Percentiles rank a stretch among this genome's conserved stretches.
phyloP scores from a whole-genome alignment of 1,140 invertebrate species.

The Gryllus bimaculatus region DNA sequence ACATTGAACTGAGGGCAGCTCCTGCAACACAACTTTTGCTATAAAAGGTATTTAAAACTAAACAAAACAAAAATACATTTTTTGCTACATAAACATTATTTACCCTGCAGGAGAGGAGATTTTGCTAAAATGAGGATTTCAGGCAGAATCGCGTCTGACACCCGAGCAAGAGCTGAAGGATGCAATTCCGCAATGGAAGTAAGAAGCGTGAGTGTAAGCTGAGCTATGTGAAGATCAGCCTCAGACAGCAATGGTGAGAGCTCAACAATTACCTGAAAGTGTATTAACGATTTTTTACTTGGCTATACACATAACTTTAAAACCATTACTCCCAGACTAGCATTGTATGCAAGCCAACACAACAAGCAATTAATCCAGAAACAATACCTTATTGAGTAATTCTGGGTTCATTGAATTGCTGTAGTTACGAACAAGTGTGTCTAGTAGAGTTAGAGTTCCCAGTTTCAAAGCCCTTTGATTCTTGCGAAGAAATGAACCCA shows the following conservation, averaged over 20 bases:
- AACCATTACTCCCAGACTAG: neutral
- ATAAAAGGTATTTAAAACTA: neutral
- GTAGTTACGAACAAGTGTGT: constrained; percentile 83
- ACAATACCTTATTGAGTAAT: constrained; percentile 58
- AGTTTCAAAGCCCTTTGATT: constrained; percentile 94
- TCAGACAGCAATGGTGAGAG: constrained; percentile 85
- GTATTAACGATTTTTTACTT: constrained; percentile 11
- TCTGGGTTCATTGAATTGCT: constrained; percentile 56
- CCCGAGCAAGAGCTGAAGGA: constrained; percentile 54
- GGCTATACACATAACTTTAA: neutral
- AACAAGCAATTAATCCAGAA: neutral
- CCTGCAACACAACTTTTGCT: constrained; percentile 39
- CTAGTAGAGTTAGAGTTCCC: constrained; percentile 79
- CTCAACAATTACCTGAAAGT: constrained; percentile 57
- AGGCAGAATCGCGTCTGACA: constrained; percentile 62
- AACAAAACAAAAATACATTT: neutral
- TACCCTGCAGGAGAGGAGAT: constrained; percentile 76
- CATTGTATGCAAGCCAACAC: too few relatives aligned
- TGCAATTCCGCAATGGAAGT: constrained; percentile 63
- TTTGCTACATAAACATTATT: neutral
- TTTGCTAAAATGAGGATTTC: constrained; percentile 79
- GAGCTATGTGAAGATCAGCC: constrained; percentile 90
- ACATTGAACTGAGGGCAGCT: constrained; percentile 75
- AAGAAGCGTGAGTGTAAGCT: constrained; percentile 70
- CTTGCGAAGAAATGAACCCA: constrained; percentile 91